Conservation (phyloP, 2,888 invertebrate species). For the Actias luna region DNA sequence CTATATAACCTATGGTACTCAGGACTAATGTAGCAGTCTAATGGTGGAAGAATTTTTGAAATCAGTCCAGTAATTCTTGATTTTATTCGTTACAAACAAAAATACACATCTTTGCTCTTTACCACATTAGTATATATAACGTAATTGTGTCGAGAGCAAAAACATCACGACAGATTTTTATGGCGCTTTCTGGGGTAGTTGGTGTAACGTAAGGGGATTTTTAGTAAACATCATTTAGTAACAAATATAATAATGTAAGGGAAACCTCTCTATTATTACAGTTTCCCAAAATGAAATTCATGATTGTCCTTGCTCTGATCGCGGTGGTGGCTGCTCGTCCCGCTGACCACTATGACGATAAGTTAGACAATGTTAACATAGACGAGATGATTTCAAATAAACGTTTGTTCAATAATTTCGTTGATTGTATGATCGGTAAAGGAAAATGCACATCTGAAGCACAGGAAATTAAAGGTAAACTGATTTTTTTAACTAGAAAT, state of each 20-base stretch:
- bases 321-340: constrained; percentile 37
- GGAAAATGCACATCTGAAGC: constrained; percentile 55
- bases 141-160: too few relatives aligned
- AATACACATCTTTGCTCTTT: too few relatives aligned
- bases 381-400: constrained; percentile 35
- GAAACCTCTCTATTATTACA: constrained; percentile 2
- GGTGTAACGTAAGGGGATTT: too few relatives aligned
- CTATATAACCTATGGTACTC: too few relatives aligned
- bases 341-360: constrained; percentile 36
- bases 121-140: too few relatives aligned
- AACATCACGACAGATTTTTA: too few relatives aligned
- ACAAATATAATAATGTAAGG: neutral
- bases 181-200: too few relatives aligned
- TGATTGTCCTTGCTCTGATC: constrained; percentile 36
- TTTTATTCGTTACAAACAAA: too few relatives aligned
- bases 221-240: neutral
- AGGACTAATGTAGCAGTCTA: too few relatives aligned
- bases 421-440: constrained; percentile 38
- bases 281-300: constrained; percentile 41
- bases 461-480: constrained; percentile 44
- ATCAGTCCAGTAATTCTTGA: too few relatives aligned
- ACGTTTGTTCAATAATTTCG: constrained; percentile 39
- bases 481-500: neutral
- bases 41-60: too few relatives aligned
- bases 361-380: constrained; percentile 47